Base-by-base conservation (phyloP, 1,140 invertebrate genomes). In the Harpegnathos saltator region DNA sequence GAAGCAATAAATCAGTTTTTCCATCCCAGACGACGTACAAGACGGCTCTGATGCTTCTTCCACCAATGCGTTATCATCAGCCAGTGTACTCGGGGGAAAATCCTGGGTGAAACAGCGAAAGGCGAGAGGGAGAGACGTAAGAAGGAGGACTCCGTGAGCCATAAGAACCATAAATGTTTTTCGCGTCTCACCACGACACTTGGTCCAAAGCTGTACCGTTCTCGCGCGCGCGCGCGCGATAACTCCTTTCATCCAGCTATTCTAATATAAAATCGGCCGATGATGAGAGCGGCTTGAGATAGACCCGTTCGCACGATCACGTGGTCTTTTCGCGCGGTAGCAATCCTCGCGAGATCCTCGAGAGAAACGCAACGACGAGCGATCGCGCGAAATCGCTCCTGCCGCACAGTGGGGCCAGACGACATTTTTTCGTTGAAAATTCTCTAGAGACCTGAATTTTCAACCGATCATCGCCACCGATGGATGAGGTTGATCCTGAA, bases 1-100 rank as follows among this genome's bases (percentile, higher is more conserved):
- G 82, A 66, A 75, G 85, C 86, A 87, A 88, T 87, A 88, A 88
- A 88, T 88, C 86, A 88, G 86, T 88, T 88, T 88, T 88, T 84
- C 86, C 86, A 87, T 82, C 77, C 81, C 85, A 84, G 81, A 87
- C 85, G 85, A 83, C 86, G 85, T 87, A 74, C 68, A 82, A 68
- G 59, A 56, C 61, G 52, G 61, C 54, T 74, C 68, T 86, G 85
- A 87, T 82, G 86, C 73, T 87, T 87, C 85, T 74, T 84, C 62
- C 81, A 59, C 71, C 68, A 69, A 73, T 69, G 82, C 85, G 85
- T 87, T 87, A 87, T 87, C 75, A 80, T 80, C 86, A 87, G 29
- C 24, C 38, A 44, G 33, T 54, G 26, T 62, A 66, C 85, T 26
- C 86, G 59, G 5, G 82, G 82, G 74, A 63, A 52, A 48, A 50